phyloP scores from a whole-genome alignment of 2,113 vertebrate genomes.

The Rhagologus leucostigma region DNA sequence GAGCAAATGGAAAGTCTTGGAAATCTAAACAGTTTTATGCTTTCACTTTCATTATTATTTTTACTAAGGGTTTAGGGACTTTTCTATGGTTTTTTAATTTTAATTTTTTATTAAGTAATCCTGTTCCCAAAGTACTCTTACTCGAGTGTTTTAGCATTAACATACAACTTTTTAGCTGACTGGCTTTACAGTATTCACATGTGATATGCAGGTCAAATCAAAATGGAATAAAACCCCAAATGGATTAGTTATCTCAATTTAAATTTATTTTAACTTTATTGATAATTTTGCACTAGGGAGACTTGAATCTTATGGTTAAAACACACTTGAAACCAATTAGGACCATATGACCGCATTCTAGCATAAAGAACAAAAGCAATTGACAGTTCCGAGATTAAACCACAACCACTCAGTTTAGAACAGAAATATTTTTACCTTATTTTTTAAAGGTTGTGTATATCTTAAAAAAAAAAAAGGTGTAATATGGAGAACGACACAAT shows the following conservation, averaged over 20 bases:
- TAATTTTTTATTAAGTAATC: neutral
- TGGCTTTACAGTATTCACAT: slow-evolving; percentile 57
- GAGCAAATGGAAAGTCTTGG: neutral
- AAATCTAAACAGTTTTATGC: neutral
- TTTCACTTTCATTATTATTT: slow-evolving; percentile 37
- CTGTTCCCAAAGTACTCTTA: slow-evolving; percentile 28
- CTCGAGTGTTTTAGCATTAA: slow-evolving; percentile 50
- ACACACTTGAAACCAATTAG: slow-evolving; percentile 67
- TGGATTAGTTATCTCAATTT: slow-evolving; percentile 63
- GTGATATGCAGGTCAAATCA: slow-evolving; percentile 52
- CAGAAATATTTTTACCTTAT: slow-evolving; percentile 68
- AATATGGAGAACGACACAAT: slow-evolving; percentile 70
- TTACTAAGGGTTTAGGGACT: neutral
- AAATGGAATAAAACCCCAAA: slow-evolving; percentile 61
- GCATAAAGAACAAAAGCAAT: slow-evolving; percentile 65
- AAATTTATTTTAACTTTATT: slow-evolving; percentile 70
- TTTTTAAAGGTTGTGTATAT: slow-evolving; percentile 69
- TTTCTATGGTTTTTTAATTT: neutral
- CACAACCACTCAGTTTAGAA: slow-evolving; percentile 58
- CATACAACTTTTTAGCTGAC: slow-evolving; percentile 66
- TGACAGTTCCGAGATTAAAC: slow-evolving; percentile 56
- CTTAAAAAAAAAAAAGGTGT: slow-evolving; percentile 63
- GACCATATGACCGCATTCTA: slow-evolving; percentile 55
- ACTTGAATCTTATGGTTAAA: slow-evolving; percentile 69
- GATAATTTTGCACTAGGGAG: slow-evolving; percentile 68